These are phyloP conservation scores for Phylloscopus collybita DNA, from an alignment of 2,797 vertebrate species.

Conservation along the genomic window DNA sequence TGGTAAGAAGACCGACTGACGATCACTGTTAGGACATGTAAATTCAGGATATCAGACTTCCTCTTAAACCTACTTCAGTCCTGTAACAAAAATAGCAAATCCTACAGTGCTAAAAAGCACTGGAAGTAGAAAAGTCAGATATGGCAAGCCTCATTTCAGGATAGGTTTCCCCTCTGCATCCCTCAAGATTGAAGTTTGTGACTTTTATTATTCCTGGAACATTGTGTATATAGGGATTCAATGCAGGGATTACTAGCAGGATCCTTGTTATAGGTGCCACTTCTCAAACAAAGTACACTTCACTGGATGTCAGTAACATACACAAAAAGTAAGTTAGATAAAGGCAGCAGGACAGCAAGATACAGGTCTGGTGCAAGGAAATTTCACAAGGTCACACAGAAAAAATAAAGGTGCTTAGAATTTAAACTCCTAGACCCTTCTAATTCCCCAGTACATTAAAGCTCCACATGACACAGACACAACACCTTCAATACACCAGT, in stretches of 20 bases:
- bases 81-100: conserved; percentile 20
- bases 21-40: not conserved
- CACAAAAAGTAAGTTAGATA: conserved; percentile 54
- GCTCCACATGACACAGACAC: not conserved
- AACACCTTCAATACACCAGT: not conserved
- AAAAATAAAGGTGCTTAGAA: not conserved
- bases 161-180: conserved; percentile 36
- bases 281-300: conserved; percentile 61
- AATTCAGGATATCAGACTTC: conserved; percentile 39
- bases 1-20: conserved; percentile 33
- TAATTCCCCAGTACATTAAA: not conserved
- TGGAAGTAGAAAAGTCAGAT: not conserved
- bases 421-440: not conserved
- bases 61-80: conserved; percentile 14
- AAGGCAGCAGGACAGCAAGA: not conserved
- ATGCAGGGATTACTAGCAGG: conserved; percentile 40
- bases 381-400: conserved; percentile 37
- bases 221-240: conserved; percentile 31
- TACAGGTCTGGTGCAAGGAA: conserved; percentile 7
- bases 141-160: not conserved
- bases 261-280: conserved; percentile 46
- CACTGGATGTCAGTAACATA: conserved; percentile 33
- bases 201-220: conserved; percentile 58
- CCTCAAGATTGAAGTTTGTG: conserved; percentile 35
- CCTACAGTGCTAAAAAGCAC: not conserved